phyloP scores from a whole-genome alignment of 2,888 invertebrate genomes.

The Acleris literana region DNA sequence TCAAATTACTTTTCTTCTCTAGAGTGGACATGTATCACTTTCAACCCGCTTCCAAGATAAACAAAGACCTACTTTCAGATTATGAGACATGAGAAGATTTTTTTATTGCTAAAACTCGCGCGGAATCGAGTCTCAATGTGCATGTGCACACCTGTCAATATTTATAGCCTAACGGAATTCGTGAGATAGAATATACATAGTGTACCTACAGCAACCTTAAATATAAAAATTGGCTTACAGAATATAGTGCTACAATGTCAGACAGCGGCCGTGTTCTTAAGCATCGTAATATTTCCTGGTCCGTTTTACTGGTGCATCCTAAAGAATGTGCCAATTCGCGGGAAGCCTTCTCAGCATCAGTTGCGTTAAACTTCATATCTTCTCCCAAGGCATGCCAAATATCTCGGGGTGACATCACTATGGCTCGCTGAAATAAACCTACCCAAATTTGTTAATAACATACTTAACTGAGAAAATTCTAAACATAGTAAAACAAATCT shows the following conservation, averaged over 20 bases:
- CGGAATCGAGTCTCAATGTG: too few relatives aligned
- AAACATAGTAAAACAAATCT: too few relatives aligned
- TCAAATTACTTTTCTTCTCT: too few relatives aligned
- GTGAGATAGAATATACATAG: too few relatives aligned
- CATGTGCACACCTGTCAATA: not conserved
- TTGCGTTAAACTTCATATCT: conserved; percentile 47
- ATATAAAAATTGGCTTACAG: conserved; percentile 49
- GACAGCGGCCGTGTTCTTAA: conserved; percentile 83
- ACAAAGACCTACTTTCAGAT: too few relatives aligned
- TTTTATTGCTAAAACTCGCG: too few relatives aligned
- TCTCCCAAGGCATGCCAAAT: conserved; percentile 67
- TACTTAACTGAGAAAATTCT: too few relatives aligned
- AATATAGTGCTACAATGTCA: conserved; percentile 81
- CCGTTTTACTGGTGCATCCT: conserved; percentile 77
- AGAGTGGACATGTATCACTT: too few relatives aligned
- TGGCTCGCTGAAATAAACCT: conserved; percentile 86
- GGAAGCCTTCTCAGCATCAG: conserved; percentile 74
- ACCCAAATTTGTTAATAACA: conserved; percentile 38
- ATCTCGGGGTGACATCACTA: conserved; percentile 86
- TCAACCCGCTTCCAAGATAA: too few relatives aligned
- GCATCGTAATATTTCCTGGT: conserved; percentile 84
- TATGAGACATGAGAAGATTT: too few relatives aligned
- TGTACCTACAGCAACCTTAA: not conserved
- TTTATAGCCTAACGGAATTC: too few relatives aligned
- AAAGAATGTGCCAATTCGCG: conserved; percentile 82